phyloP scores from a whole-genome alignment of 1,140 invertebrate species.

The Conopomorpha cramerella region DNA sequence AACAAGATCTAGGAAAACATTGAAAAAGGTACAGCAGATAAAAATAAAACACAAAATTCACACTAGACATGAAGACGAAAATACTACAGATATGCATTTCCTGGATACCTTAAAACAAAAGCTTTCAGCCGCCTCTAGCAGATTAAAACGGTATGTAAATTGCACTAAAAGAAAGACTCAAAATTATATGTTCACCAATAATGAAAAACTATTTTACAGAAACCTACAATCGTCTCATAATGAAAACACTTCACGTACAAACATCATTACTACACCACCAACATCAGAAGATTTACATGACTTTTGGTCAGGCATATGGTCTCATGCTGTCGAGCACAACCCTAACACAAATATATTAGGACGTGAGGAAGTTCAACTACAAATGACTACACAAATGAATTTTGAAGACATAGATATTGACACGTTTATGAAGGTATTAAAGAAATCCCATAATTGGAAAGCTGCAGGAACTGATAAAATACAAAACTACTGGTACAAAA shows the following conservation, averaged over 20 bases:
- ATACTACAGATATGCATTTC: not conserved
- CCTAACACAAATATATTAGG: not conserved
- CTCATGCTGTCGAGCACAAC: not conserved
- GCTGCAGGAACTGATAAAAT: not conserved
- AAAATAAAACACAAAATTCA: not conserved
- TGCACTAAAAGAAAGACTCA: conserved; percentile 4
- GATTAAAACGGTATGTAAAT: conserved; percentile 3
- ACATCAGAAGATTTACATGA: not conserved
- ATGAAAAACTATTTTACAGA: conserved; percentile 8
- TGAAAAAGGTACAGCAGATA: not conserved
- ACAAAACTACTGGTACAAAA: too few relatives aligned
- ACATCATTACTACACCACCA: not conserved
- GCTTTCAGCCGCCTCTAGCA: conserved; percentile 1
- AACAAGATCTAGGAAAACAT: not conserved
- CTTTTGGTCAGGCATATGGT: conserved; percentile 3
- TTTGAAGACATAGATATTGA: not conserved
- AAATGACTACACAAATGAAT: not conserved
- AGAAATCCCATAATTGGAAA: conserved; percentile 1
- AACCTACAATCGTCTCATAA: not conserved
- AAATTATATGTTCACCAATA: conserved; percentile 3
- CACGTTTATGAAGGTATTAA: not conserved
- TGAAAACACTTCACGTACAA: too few relatives aligned
- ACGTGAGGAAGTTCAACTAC: not conserved
- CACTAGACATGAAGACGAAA: not conserved
- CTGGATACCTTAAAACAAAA: too few relatives aligned